Evolutionary conservation across 2,888 invertebrate species (phyloP).

Genomic region (Macrosiphum euphorbiae): DNA sequence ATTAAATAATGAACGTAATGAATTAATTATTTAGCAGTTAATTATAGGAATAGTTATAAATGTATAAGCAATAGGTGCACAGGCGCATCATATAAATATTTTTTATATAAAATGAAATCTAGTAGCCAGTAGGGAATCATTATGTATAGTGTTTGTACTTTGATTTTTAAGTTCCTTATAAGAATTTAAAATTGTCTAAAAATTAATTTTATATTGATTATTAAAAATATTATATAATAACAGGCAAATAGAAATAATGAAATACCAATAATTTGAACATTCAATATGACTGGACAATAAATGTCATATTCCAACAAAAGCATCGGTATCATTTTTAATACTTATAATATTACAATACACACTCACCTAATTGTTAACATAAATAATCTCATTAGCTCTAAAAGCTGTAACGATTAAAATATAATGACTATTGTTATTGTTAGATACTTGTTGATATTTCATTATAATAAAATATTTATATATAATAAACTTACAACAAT

Average conservation of each 20-base stretch:
- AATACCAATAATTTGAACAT: background rate
- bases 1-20: background rate
- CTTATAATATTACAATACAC: background rate
- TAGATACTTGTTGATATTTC: background rate
- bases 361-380: background rate
- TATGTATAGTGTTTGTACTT: background rate
- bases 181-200: background rate
- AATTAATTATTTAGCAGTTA: background rate
- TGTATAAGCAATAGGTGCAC: background rate
- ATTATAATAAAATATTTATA: background rate
- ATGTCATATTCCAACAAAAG: background rate
- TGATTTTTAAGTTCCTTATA: background rate
- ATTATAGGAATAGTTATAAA: background rate
- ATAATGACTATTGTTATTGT: background rate
- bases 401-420: background rate
- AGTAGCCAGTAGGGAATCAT: background rate
- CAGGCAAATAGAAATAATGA: background rate
- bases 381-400: background rate
- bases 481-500: too few species aligned
- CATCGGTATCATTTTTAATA: background rate
- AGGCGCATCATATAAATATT: background rate
- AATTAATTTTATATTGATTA: background rate
- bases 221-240: background rate
- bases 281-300: background rate
- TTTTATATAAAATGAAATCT: background rate